Base-by-base conservation (phyloP, 2,888 invertebrate species). In the Orthosia cruda region DNA sequence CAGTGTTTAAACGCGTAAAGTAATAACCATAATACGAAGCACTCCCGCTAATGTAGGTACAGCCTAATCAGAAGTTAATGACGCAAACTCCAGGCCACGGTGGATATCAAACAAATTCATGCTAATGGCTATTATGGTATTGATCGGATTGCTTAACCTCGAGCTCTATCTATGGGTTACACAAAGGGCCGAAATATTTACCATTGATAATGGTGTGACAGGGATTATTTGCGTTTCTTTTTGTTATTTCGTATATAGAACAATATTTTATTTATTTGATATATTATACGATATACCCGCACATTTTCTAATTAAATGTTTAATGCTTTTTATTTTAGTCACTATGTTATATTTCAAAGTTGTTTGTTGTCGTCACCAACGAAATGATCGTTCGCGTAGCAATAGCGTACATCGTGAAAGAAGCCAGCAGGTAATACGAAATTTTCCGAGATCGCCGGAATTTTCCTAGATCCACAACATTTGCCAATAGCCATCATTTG, bases 381-480 rank as follows among this genome's bases (percentile, higher is more conserved):
- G 13, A 47, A 59, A 66, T 74, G 20, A 61, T 64, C 23, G 32
- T 50, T 40, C n/a, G 23, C 54, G n/a, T 32, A 57, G 57, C 13
- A 57, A 59, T 55, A 55, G 52, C 12, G 52, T 12, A 16, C n/a
- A 40, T 58, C 20, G 26, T 66, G 32, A 55, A 40, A 54, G 49
- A 45, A 71, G 64, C 84, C 66, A 66, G 50, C 67, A 67, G 75
- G 67, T 81, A 47, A 13, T 49, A 49, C 13, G 49, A 71, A 83
- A 85, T 49, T 74, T 83, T 85, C 83, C 86, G 65, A 70, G 62
- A 57, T n/a, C 32, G 63, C 49, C 66, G 86, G 57, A 73, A 84
- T 84, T 84, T 86, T 84, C 84, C 84, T n/a, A 71, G n/a, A 69
- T 71, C 20, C 69, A 57, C 47, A 58, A 74, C 65, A 80, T 74